Percentiles rank a stretch among this genome's conserved stretches.
These are phyloP conservation scores for Eubucco bourcierii DNA, from an alignment of 2,113 vertebrate genomes.

Conservation along the genomic window DNA sequence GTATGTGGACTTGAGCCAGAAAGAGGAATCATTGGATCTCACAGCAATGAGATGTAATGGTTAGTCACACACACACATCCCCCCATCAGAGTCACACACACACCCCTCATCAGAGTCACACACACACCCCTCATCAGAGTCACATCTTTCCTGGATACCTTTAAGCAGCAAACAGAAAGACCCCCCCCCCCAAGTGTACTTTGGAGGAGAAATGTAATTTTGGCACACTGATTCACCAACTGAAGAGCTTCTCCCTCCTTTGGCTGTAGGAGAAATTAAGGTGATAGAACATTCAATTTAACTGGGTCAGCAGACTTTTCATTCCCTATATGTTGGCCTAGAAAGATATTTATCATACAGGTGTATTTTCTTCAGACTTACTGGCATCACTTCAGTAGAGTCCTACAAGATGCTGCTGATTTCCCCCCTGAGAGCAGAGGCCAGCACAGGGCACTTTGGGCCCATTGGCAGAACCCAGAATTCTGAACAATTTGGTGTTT, in stretches of 20 bases:
- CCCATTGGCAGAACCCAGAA: neutral
- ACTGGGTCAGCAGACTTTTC: neutral
- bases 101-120: too few species aligned
- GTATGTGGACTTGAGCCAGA: neutral
- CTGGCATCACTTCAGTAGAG: neutral
- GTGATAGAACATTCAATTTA: neutral
- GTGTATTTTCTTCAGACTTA: neutral
- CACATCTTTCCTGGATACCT: neutral
- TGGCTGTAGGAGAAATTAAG: neutral
- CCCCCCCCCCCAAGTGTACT: rapidly evolving
- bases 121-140: too few species aligned
- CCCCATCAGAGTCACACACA: too few species aligned
- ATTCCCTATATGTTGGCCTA: neutral
- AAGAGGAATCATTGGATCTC: neutral
- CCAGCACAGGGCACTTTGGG: neutral
- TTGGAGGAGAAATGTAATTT: neutral
- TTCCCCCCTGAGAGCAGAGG: neutral
- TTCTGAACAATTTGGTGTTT: neutral
- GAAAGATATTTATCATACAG: neutral
- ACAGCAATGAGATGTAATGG: too few species aligned
- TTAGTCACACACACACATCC: too few species aligned
- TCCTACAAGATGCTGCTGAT: neutral
- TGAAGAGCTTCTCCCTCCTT: neutral
- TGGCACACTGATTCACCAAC: neutral
- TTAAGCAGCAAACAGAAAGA: neutral